These are phyloP conservation scores for Drosophila borborema DNA, from an alignment of 2,888 invertebrate genomes.

Conservation along the genomic window DNA sequence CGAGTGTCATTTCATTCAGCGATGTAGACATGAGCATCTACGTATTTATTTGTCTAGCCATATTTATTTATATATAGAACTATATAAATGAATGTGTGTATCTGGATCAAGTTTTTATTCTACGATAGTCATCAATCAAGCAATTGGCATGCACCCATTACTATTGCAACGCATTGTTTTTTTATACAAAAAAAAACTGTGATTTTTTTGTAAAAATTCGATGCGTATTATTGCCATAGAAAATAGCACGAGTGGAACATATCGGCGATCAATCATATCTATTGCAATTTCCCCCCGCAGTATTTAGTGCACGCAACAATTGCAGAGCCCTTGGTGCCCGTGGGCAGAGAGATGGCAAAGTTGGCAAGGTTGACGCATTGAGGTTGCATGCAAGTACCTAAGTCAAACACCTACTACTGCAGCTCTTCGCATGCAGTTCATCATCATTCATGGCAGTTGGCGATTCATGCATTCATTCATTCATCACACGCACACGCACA, in stretches of 20 bases:
- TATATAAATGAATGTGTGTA: background rate
- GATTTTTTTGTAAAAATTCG: slow-evolving; percentile 57
- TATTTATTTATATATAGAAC: background rate
- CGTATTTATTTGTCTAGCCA: background rate
- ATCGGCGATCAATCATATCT: slow-evolving; percentile 63
- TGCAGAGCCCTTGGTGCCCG: slow-evolving; percentile 49
- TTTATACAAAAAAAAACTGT: slow-evolving; percentile 52
- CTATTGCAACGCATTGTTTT: slow-evolving; percentile 38
- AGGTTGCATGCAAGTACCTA: slow-evolving; percentile 4
- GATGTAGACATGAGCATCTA: background rate
- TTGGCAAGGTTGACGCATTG: slow-evolving; percentile 31
- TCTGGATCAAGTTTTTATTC: slow-evolving; percentile 5
- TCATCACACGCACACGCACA: slow-evolving; percentile 50
- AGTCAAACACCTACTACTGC: slow-evolving; percentile 59
- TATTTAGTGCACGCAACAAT: slow-evolving; percentile 62
- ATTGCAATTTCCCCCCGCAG: slow-evolving; percentile 55
- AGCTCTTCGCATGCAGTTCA: slow-evolving; percentile 51
- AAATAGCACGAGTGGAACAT: slow-evolving; percentile 76
- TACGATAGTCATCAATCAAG: slow-evolving; percentile 69
- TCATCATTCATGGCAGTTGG: slow-evolving; percentile 65
- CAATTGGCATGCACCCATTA: slow-evolving; percentile 31
- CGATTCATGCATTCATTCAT: slow-evolving; percentile 43
- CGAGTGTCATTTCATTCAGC: slow-evolving; percentile 17
- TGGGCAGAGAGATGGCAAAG: slow-evolving; percentile 36
- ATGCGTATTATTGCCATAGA: slow-evolving; percentile 40